Evolutionary conservation across 2,113 vertebrate genomes (phyloP).

Genomic region (Pollimyrus isidori): DNA sequence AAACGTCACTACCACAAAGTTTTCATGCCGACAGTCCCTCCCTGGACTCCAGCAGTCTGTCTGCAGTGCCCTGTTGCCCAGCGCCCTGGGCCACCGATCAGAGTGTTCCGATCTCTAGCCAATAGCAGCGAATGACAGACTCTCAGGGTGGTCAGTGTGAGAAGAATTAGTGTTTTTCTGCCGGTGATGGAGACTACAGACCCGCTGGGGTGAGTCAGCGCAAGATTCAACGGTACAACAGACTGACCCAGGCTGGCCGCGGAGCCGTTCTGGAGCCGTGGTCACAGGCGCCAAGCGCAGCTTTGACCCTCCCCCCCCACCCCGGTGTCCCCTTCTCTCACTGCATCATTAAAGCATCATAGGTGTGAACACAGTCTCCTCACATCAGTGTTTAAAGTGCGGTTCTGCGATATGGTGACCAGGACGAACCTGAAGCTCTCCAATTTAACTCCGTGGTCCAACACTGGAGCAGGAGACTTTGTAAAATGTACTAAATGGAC

Average conservation of each 20-base stretch:
- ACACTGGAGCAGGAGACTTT: background rate
- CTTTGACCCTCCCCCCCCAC: background rate
- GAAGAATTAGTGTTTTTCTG: background rate
- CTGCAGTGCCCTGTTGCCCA: background rate
- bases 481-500: background rate
- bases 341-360: background rate
- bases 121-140: background rate
- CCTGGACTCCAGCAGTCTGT: background rate
- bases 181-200: background rate
- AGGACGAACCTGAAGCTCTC: background rate
- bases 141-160: background rate
- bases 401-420: background rate
- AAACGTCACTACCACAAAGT: background rate
- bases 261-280: background rate
- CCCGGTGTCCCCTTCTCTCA: background rate
- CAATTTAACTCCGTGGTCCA: background rate
- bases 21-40: background rate
- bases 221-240: background rate
- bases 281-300: background rate
- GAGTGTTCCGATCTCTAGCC: background rate
- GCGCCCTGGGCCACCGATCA: background rate
- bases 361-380: background rate
- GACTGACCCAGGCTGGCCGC: background rate
- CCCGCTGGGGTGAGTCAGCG: background rate
- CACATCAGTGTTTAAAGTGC: background rate